Base-by-base conservation (phyloP, 1,140 invertebrate genomes). In the Ceratina australensis region DNA sequence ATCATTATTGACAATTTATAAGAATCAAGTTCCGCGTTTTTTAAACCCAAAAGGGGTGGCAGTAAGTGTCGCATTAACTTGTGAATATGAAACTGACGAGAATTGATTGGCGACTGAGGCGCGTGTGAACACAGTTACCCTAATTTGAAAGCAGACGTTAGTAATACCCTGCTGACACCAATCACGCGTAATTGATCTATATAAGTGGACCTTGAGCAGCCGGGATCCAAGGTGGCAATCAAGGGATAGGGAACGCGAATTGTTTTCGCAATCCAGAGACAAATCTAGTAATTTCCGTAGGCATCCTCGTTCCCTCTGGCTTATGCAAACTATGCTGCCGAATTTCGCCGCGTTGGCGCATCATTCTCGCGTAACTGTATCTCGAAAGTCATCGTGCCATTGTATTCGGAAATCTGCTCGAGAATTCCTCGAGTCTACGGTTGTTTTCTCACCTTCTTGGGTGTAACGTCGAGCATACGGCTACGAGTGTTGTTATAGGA, bases 401-500 rank as follows among this genome's bases (percentile, higher is more conserved):
- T 54, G 50, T 33, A 33, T 13, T n/a, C 3, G 47, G n/a, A 22
- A 18, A 33, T 67, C 50, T 8, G 24, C 18, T 10, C 1, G n/a
- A 12, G 52, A 33, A 33, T 56, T 22, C 7, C 12, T 18, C 0
- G 13, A 57, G 50, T 42, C 3, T 22, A 15, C n/a, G 26, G 26
- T 42, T 33, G 67, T 33, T 42, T 56, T 69, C 67, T 56, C 12
- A 33, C n/a, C 5, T 42, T 42, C 52, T 69, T 56, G n/a, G n/a
- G 33, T 16, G 67, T 33, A 57, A 57, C 28, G 22, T 33, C 8
- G 26, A 20, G 26, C 10, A 28, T 54, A 20, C 18, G 24, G 18
- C 26, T 18, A 16, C 16, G 28, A n/a, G 1, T 52, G 49, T n/a
- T n/a, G 26, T 20, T 20, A 18, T 24, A 67, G 22, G 18, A 26